Evolutionary conservation across 2,797 vertebrate species (phyloP).

Genomic region (Neomorphus geoffroyi): DNA sequence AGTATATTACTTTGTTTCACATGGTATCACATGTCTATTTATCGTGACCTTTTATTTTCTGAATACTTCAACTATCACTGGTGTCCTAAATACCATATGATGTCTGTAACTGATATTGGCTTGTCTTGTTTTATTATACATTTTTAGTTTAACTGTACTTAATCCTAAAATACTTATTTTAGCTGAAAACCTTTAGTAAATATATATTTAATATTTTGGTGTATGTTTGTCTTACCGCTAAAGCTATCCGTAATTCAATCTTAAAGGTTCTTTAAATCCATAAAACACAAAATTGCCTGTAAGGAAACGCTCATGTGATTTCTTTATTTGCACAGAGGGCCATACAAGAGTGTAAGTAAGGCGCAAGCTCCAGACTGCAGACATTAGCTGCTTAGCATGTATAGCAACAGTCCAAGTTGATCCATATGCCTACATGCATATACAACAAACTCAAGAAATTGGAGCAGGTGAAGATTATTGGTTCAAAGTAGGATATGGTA

Average conservation of each 20-base stretch:
- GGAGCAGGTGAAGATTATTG: not conserved
- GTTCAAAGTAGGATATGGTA: not conserved
- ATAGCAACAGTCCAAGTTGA: not conserved
- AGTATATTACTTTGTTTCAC: not conserved
- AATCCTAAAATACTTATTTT: not conserved
- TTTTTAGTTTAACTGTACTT: not conserved
- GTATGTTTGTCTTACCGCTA: not conserved
- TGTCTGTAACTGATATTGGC: not conserved
- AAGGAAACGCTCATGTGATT: not conserved
- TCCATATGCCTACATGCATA: not conserved
- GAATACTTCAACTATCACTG: not conserved
- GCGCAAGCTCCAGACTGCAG: not conserved
- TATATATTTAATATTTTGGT: not conserved
- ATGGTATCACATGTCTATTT: not conserved
- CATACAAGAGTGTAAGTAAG: not conserved
- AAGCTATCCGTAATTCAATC: fast-evolving
- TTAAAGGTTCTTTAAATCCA: not conserved
- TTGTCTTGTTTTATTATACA: not conserved
- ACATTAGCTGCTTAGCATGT: not conserved
- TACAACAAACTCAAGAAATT: not conserved
- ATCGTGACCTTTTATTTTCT: not conserved
- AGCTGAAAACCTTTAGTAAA: not conserved
- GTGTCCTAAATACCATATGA: not conserved
- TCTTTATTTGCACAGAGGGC: not conserved
- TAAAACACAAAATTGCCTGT: not conserved